phyloP scores from a whole-genome alignment of 2,113 vertebrate genomes.

The Hyla sarda region DNA sequence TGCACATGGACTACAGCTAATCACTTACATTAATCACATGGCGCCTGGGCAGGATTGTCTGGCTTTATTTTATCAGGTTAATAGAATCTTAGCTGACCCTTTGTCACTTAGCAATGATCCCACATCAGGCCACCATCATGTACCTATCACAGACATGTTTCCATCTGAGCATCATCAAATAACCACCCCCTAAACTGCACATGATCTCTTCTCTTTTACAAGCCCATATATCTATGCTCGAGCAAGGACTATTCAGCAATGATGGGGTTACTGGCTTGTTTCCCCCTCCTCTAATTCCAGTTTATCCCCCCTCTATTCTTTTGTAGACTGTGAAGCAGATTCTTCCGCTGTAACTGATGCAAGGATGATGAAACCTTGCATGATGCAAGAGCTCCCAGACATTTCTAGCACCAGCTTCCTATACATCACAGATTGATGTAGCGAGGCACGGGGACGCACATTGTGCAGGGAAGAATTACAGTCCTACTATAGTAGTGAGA shows the following conservation, averaged over 20 bases:
- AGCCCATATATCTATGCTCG: neutral
- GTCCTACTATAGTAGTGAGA: neutral
- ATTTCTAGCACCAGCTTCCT: conserved; percentile 4
- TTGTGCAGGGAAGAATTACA: neutral
- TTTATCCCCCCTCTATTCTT: conserved; percentile 27
- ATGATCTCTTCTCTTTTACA: neutral
- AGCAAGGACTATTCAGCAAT: neutral
- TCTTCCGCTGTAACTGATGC: conserved; percentile 32
- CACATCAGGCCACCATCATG: neutral
- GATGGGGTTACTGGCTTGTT: conserved; percentile 28
- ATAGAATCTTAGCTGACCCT: neutral
- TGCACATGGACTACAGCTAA: neutral
- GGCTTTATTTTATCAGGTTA: neutral
- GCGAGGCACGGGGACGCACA: neutral
- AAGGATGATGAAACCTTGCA: conserved; percentile 45
- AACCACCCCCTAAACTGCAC: neutral
- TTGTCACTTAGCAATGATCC: neutral
- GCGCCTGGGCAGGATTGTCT: neutral
- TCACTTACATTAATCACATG: neutral
- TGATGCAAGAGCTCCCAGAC: conserved; percentile 37
- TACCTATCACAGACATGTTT: conserved; percentile 1
- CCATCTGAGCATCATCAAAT: neutral
- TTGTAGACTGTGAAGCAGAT: conserved; percentile 4
- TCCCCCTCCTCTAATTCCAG: conserved; percentile 22
- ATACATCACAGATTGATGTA: neutral